Conservation (phyloP, 1,140 invertebrate genomes). For the Hypsibius dujardini region DNA sequence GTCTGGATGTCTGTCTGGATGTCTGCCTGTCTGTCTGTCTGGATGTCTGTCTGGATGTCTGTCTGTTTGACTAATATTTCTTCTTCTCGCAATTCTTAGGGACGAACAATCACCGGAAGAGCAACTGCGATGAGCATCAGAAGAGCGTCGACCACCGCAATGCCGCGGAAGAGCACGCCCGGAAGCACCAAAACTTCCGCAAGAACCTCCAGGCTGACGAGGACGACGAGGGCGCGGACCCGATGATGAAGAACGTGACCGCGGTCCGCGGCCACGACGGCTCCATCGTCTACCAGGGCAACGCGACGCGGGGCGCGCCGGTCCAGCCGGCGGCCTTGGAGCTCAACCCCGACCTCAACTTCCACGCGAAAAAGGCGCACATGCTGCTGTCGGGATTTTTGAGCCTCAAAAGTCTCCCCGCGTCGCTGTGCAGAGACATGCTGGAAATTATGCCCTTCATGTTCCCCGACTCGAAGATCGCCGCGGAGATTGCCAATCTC, state of each 20-base stretch:
- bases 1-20: too few relatives aligned
- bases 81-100: background rate
- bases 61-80: too few relatives aligned
- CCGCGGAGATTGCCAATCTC: background rate
- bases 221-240: background rate
- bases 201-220: background rate
- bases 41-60: too few relatives aligned
- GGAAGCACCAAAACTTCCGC: background rate
- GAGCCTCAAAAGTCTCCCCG: background rate
- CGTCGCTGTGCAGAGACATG: background rate
- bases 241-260: background rate
- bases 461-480: conserved; percentile 15
- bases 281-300: background rate
- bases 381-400: conserved; percentile 10
- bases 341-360: background rate
- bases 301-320: background rate
- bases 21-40: too few relatives aligned
- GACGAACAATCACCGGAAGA: conserved; percentile 7
- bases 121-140: conserved; percentile 12
- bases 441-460: conserved; percentile 16
- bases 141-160: background rate
- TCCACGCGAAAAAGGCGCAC: background rate
- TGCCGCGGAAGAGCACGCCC: background rate
- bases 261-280: background rate
- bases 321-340: background rate